phyloP scores from a whole-genome alignment of 2,113 vertebrate species.

The Caranx melampygus region DNA sequence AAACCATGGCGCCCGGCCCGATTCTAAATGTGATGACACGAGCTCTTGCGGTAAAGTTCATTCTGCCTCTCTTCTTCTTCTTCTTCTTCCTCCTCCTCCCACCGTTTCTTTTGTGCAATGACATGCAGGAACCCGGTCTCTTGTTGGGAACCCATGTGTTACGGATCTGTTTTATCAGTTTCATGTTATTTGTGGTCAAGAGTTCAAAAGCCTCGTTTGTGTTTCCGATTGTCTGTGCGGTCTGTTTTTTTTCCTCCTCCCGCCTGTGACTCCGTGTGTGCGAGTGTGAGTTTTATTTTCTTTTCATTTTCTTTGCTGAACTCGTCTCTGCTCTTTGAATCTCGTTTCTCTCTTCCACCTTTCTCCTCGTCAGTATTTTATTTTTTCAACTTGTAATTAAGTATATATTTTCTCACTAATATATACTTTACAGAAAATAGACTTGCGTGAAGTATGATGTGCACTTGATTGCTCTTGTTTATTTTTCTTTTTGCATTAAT shows the following conservation, averaged over 20 bases:
- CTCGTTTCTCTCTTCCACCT: slow-evolving; percentile 66
- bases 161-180: slow-evolving; percentile 55
- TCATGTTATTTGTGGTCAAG: slow-evolving; percentile 68
- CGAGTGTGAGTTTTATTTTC: slow-evolving; percentile 28
- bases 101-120: slow-evolving; percentile 66
- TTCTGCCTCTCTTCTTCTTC: slow-evolving; percentile 70
- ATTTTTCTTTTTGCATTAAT: slow-evolving; percentile 81
- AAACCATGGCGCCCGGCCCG: slow-evolving; percentile 22
- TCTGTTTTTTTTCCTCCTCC: slow-evolving; percentile 25
- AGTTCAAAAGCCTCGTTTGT: slow-evolving; percentile 68
- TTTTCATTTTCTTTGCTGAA: slow-evolving; percentile 5
- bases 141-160: slow-evolving; percentile 67
- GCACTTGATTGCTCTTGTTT: slow-evolving; percentile 86
- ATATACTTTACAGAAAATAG: slow-evolving; percentile 88
- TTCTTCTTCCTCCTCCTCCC: neutral
- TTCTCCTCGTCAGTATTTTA: slow-evolving; percentile 77
- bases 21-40: slow-evolving; percentile 40
- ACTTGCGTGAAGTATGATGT: slow-evolving; percentile 87
- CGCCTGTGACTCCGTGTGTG: slow-evolving; percentile 46
- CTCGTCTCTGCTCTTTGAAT: slow-evolving; percentile 46
- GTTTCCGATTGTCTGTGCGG: slow-evolving; percentile 47
- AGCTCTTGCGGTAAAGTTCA: slow-evolving; percentile 82
- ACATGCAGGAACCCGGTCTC: slow-evolving; percentile 67
- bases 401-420: slow-evolving; percentile 85
- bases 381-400: slow-evolving; percentile 76